These are phyloP conservation scores for Globodera ellingtonae DNA, from an alignment of 1,140 invertebrate species.

Conservation along the genomic window DNA sequence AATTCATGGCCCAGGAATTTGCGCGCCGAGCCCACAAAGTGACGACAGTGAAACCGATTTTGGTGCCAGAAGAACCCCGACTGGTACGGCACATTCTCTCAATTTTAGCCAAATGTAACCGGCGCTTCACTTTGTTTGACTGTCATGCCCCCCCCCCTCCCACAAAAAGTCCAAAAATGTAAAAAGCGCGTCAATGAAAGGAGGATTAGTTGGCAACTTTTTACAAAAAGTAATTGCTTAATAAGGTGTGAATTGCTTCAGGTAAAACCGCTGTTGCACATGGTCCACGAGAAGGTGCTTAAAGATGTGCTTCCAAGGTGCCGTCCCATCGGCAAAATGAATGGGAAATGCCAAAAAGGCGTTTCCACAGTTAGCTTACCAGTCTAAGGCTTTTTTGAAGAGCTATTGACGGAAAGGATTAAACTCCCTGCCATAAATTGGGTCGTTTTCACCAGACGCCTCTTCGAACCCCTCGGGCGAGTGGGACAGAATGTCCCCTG, in stretches of 20 bases:
- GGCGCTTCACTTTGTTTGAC: too few relatives aligned
- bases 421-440: too few relatives aligned
- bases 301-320: constrained; percentile 63
- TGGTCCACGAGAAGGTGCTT: constrained; percentile 58
- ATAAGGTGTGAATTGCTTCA: not conserved
- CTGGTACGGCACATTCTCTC: constrained; percentile 39
- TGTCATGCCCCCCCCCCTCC: too few relatives aligned
- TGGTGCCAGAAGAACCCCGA: constrained; percentile 65
- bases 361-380: too few relatives aligned
- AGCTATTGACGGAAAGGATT: too few relatives aligned
- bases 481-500: constrained; percentile 57
- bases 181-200: too few relatives aligned
- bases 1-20: constrained; percentile 63
- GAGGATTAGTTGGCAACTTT: too few relatives aligned
- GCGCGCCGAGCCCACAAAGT: constrained; percentile 60
- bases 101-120: not conserved
- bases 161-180: too few relatives aligned
- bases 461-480: constrained; percentile 56
- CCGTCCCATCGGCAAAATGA: not conserved
- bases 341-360: too few relatives aligned
- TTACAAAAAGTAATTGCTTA: not conserved
- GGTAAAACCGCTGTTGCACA: constrained; percentile 52
- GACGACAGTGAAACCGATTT: constrained; percentile 60
- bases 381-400: too few relatives aligned
- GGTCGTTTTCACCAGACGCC: constrained; percentile 31